Percentiles rank a stretch among this genome's conserved stretches.
phyloP scores from a whole-genome alignment of 1,140 invertebrate species.

The Melitaea cinxia region DNA sequence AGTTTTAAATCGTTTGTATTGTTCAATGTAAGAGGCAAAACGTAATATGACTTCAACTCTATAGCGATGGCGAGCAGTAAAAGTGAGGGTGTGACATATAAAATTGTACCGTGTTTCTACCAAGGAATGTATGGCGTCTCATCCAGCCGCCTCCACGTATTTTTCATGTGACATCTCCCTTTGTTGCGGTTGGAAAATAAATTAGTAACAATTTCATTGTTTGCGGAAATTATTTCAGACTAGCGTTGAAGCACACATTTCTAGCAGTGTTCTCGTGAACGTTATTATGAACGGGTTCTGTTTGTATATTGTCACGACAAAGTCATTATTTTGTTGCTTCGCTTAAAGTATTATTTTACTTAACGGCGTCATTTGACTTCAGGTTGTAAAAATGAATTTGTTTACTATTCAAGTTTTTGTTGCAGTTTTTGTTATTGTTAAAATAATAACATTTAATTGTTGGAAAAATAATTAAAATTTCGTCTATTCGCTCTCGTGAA shows the following conservation, averaged over 20 bases:
- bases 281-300: constrained; percentile 37
- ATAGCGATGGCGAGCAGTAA: constrained; percentile 53
- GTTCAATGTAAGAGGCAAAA: constrained; percentile 60
- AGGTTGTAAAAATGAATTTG: background rate
- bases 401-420: background rate
- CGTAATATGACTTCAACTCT: constrained; percentile 73
- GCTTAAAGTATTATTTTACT: background rate
- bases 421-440: background rate
- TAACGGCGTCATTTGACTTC: background rate
- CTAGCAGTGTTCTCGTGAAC: constrained; percentile 33
- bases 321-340: constrained; percentile 19
- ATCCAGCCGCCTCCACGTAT: constrained; percentile 62
- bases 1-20: constrained; percentile 75
- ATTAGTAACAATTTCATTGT: constrained; percentile 81
- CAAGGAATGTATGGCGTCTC: constrained; percentile 67
- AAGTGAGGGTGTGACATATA: constrained; percentile 66
- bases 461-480: too few relatives aligned
- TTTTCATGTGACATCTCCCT: constrained; percentile 79
- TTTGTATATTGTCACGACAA: constrained; percentile 15
- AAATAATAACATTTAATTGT: too few relatives aligned
- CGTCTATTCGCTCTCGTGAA: too few relatives aligned
- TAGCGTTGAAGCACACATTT: constrained; percentile 44
- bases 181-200: constrained; percentile 79
- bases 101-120: constrained; percentile 61
- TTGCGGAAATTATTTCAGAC: constrained; percentile 70